phyloP scores from a whole-genome alignment of 2,797 vertebrate genomes.

The Atherinosoma microstoma region DNA sequence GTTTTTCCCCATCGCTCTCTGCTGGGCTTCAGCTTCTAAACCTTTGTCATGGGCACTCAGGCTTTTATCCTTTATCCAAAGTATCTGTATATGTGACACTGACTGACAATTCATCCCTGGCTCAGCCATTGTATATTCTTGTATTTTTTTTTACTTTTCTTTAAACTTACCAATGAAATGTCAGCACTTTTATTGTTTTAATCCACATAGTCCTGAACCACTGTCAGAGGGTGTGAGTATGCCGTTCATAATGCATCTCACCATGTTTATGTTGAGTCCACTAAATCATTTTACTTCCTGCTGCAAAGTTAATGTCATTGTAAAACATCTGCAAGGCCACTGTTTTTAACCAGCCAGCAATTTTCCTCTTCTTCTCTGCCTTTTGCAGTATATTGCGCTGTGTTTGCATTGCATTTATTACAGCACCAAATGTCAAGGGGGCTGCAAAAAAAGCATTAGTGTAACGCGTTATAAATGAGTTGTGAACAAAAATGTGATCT shows the following conservation, averaged over 20 bases:
- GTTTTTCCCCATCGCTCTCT: neutral
- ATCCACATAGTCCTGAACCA: neutral
- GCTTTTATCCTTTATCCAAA: neutral
- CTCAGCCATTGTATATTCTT: too few relatives aligned
- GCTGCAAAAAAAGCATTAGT: neutral
- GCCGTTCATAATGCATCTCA: neutral
- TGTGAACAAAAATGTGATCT: neutral
- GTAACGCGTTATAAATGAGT: neutral
- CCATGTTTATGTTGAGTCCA: conserved; percentile 4
- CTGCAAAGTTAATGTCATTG: conserved; percentile 14
- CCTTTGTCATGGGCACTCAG: neutral
- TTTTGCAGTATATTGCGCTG: neutral
- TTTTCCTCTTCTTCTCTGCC: neutral
- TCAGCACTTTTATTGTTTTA: conserved; percentile 10
- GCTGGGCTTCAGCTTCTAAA: neutral
- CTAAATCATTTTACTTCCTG: conserved; percentile 18
- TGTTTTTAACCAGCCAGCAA: conserved; percentile 8
- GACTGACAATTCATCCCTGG: too few relatives aligned
- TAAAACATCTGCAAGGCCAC: conserved; percentile 12
- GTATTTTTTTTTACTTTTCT: neutral
- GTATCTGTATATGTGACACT: neutral
- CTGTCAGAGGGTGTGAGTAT: neutral
- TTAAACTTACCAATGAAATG: neutral
- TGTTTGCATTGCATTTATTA: conserved; percentile 4
- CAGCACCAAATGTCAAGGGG: conserved; percentile 1